Percentiles rank a stretch among this genome's conserved stretches.
These are phyloP conservation scores for Coecobrya sp. DNA, from an alignment of 2,888 invertebrate species.

Conservation along the genomic window DNA sequence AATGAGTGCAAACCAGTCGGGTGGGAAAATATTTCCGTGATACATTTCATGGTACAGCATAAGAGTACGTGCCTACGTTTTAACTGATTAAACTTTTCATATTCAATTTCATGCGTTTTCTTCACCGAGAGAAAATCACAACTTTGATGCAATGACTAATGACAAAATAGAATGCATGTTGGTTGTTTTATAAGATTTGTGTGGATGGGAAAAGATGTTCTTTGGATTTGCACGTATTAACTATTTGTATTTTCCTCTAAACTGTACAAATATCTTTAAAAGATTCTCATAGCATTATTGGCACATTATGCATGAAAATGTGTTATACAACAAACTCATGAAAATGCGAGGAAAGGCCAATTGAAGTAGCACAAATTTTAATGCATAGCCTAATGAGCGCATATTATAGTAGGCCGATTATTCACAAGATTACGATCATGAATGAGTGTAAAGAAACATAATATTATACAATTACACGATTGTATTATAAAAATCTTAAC, in stretches of 20 bases:
- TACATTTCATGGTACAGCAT: constrained; percentile 60
- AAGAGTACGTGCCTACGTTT: not conserved
- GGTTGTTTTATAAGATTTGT: too few species aligned
- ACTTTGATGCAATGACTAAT: too few species aligned
- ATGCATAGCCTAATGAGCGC: not conserved
- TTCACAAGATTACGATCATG: too few species aligned
- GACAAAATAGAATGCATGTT: too few species aligned
- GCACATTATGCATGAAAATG: not conserved
- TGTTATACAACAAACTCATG: not conserved
- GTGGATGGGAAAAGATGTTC: too few species aligned
- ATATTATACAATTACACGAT: too few species aligned
- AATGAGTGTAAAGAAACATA: too few species aligned
- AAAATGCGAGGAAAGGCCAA: not conserved
- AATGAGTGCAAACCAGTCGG: constrained; percentile 57
- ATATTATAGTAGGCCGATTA: too few species aligned
- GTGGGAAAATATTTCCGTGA: constrained; percentile 76
- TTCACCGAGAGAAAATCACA: not conserved
- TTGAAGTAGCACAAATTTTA: not conserved
- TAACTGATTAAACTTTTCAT: not conserved
- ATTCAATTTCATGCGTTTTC: constrained; percentile 5
- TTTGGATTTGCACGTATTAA: too few species aligned
- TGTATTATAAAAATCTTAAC: not conserved
- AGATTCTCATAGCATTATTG: too few species aligned
- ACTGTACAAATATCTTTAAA: too few species aligned
- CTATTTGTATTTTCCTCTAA: too few species aligned